phyloP scores from a whole-genome alignment of 2,888 invertebrate species.

The Drosophila neonasuta region DNA sequence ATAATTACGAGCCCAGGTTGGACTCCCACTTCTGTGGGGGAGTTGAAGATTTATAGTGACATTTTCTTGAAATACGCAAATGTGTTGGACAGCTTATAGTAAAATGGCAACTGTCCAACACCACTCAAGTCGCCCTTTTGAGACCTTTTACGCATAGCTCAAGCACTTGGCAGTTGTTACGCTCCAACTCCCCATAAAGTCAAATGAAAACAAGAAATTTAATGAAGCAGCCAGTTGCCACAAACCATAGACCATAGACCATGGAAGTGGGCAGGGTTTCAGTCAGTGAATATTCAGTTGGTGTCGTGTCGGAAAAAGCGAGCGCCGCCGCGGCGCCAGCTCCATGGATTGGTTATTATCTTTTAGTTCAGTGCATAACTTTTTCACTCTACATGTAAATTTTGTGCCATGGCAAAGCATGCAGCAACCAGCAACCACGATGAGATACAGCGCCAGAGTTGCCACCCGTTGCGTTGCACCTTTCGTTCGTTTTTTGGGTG shows the following conservation, averaged over 20 bases:
- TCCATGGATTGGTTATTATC: conserved; percentile 72
- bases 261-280: background rate
- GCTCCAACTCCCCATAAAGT: conserved; percentile 11
- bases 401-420: conserved; percentile 35
- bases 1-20: background rate
- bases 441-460: conserved; percentile 20
- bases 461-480: conserved; percentile 36
- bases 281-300: conserved; percentile 26
- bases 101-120: conserved; percentile 13
- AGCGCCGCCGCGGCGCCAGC: conserved; percentile 30
- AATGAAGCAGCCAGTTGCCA: conserved; percentile 61
- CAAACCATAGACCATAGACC: conserved; percentile 15
- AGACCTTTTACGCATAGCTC: conserved; percentile 10
- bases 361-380: conserved; percentile 68
- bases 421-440: background rate
- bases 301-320: conserved; percentile 21
- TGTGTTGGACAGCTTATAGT: conserved; percentile 30
- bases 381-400: conserved; percentile 75
- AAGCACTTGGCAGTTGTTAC: conserved; percentile 3
- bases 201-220: conserved; percentile 57
- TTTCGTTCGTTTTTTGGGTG: conserved; percentile 38
- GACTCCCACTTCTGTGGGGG: conserved; percentile 17
- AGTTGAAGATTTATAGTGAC: conserved; percentile 74
- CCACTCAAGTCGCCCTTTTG: conserved; percentile 27
- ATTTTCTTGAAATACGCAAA: conserved; percentile 58